A percentile compares a stretch with the other conserved stretches of the same genome.
phyloP scores from a whole-genome alignment of 1,140 invertebrate species.

The Heliconius hermathena region DNA sequence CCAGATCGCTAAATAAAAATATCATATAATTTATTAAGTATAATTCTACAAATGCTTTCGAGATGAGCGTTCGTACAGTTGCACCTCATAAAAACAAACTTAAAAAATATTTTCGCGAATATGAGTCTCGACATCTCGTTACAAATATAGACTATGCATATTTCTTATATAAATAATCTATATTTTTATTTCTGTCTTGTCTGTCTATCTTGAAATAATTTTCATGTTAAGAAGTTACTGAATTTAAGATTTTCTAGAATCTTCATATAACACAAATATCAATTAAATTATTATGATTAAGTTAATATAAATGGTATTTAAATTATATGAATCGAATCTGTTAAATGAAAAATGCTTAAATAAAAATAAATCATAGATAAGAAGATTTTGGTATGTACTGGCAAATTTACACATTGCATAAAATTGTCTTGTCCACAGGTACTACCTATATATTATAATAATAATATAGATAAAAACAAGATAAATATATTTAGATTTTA shows the following conservation, averaged over 20 bases:
- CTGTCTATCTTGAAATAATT: background rate
- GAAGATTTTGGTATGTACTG: too few relatives aligned
- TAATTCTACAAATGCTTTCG: constrained; percentile 70
- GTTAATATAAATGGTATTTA: too few relatives aligned
- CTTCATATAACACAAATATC: background rate
- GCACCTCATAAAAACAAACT: constrained; percentile 78
- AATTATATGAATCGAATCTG: too few relatives aligned
- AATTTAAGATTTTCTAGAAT: background rate
- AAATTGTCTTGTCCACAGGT: too few relatives aligned
- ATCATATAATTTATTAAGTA: constrained; percentile 77
- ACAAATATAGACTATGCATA: constrained; percentile 57
- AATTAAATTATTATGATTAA: too few relatives aligned
- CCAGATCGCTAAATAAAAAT: constrained; percentile 76
- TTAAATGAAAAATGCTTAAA: too few relatives aligned
- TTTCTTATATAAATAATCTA: constrained; percentile 31
- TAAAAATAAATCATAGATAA: too few relatives aligned
- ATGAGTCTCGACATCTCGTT: constrained; percentile 51
- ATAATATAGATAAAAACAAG: too few relatives aligned
- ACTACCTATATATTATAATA: too few relatives aligned
- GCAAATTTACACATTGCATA: too few relatives aligned
- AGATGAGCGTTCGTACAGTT: constrained; percentile 67
- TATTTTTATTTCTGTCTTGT: constrained; percentile 18
- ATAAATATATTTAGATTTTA: too few relatives aligned
- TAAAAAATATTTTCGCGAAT: constrained; percentile 64
- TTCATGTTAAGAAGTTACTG: background rate